Percentiles rank a stretch among this genome's conserved stretches.
These are phyloP conservation scores for Paralichthys olivaceus DNA, from an alignment of 2,113 vertebrate genomes.

Conservation along the genomic window DNA sequence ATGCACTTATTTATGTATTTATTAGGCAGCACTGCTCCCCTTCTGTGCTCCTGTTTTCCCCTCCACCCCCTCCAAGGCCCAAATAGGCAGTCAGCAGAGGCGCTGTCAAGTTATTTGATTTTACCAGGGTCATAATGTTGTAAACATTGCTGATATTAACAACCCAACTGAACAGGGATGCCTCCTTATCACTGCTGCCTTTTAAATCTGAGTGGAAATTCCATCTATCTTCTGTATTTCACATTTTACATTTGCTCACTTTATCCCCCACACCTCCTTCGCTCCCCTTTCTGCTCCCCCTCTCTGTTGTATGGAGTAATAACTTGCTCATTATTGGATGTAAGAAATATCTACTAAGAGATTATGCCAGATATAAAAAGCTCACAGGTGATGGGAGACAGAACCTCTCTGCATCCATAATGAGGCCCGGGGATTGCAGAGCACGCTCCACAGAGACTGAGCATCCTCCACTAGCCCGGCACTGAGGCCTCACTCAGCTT, in stretches of 20 bases:
- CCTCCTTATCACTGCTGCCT: constrained; percentile 31
- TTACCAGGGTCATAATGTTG: constrained; percentile 53
- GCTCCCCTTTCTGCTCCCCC: constrained; percentile 37
- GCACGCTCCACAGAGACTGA: constrained; percentile 55
- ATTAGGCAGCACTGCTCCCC: constrained; percentile 60
- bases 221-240: constrained; percentile 32
- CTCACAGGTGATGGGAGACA: constrained; percentile 76
- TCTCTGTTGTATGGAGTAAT: constrained; percentile 78
- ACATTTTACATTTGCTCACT: constrained; percentile 28
- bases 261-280: background rate
- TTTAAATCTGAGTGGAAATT: constrained; percentile 38
- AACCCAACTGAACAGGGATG: constrained; percentile 39
- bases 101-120: constrained; percentile 73
- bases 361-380: constrained; percentile 83
- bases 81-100: constrained; percentile 44
- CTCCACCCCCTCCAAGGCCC: constrained; percentile 22
- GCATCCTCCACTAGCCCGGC: constrained; percentile 49
- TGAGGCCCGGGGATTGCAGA: constrained; percentile 72
- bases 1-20: constrained; percentile 80
- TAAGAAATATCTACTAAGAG: constrained; percentile 81
- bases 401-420: constrained; percentile 78
- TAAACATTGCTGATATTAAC: constrained; percentile 67
- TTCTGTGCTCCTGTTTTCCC: constrained; percentile 18
- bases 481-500: constrained; percentile 52
- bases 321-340: constrained; percentile 82